Percentiles rank a stretch among this genome's conserved stretches.
These are phyloP conservation scores for Ambastaia sidthimunki DNA, from an alignment of 2,797 vertebrate species.

Conservation along the genomic window DNA sequence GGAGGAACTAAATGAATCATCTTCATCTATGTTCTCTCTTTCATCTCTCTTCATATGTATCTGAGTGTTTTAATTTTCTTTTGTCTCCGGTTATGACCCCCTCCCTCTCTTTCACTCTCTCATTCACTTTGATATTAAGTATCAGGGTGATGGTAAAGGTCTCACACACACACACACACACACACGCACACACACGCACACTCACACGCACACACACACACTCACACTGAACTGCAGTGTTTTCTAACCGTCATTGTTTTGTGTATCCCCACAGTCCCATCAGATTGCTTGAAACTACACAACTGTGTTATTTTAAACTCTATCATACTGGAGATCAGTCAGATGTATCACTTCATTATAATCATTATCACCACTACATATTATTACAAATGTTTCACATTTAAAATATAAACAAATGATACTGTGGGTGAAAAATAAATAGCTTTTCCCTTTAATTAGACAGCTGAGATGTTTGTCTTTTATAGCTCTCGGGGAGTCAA, in stretches of 20 bases:
- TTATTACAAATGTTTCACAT: not conserved
- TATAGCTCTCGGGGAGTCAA: not conserved
- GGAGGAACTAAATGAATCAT: conserved; percentile 69
- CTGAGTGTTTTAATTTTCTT: conserved; percentile 70
- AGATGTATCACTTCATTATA: not conserved
- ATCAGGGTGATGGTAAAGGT: conserved; percentile 26
- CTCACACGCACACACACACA: conserved; percentile 25
- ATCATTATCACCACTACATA: not conserved
- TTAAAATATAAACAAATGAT: not conserved
- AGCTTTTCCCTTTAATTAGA: too few relatives aligned
- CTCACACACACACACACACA: conserved; percentile 10
- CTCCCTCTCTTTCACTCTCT: not conserved
- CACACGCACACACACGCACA: conserved; percentile 31
- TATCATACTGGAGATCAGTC: not conserved
- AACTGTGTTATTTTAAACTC: not conserved
- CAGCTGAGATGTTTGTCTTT: not conserved
- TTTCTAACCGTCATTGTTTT: not conserved
- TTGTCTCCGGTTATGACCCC: conserved; percentile 69
- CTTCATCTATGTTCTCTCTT: conserved; percentile 68
- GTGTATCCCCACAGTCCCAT: not conserved
- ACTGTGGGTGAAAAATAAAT: not conserved
- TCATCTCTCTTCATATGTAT: conserved; percentile 68
- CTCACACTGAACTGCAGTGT: conserved; percentile 17
- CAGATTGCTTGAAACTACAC: not conserved
- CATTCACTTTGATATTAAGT: conserved; percentile 26